Percentiles rank a stretch among this genome's conserved stretches.
Conservation (phyloP, 2,888 invertebrate species). For the Alsophila aescularia region DNA sequence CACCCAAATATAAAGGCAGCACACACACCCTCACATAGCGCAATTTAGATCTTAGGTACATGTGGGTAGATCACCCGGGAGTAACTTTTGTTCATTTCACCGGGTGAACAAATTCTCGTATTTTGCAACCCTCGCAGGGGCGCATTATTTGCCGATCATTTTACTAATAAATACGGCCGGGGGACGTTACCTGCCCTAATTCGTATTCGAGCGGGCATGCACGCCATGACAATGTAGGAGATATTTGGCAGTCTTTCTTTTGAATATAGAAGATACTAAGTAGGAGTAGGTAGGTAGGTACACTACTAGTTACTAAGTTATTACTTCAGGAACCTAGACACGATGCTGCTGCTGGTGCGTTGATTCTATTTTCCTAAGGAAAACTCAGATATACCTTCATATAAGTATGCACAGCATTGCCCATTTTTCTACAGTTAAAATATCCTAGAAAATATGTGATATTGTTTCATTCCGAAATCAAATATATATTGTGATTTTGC, state of each 20-base stretch:
- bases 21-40: background rate
- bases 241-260: background rate
- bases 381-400: too few relatives aligned
- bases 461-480: too few relatives aligned
- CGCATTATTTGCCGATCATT: constrained; percentile 73
- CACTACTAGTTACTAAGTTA: too few relatives aligned
- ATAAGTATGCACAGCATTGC: too few relatives aligned
- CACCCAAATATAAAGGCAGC: background rate
- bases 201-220: constrained; percentile 44
- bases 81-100: constrained; percentile 41
- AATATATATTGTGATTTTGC: too few relatives aligned
- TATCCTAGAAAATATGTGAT: too few relatives aligned
- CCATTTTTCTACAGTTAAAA: too few relatives aligned
- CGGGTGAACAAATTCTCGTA: constrained; percentile 45
- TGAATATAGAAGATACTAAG: background rate
- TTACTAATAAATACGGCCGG: constrained; percentile 71
- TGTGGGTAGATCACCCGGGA: background rate
- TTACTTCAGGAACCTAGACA: too few relatives aligned
- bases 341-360: background rate
- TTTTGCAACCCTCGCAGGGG: constrained; percentile 52
- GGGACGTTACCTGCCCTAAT: constrained; percentile 53
- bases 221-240: constrained; percentile 22
- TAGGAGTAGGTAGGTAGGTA: too few relatives aligned
- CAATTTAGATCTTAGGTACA: background rate
- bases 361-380: too few relatives aligned